Evolutionary conservation across 2,113 vertebrate species (phyloP).

Genomic region (Actinemys pallida): DNA sequence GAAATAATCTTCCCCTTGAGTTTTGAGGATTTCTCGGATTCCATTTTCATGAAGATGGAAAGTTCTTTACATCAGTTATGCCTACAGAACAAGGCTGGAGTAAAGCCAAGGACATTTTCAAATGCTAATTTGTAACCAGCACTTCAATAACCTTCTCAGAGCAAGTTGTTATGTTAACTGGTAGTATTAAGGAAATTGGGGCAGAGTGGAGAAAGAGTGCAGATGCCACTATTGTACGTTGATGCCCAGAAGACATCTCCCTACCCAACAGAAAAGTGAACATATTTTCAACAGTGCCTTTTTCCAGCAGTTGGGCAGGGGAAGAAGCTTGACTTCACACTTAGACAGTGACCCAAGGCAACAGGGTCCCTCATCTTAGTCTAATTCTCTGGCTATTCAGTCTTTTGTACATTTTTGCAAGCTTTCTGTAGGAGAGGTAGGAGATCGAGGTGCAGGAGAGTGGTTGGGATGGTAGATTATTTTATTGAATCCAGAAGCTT

Average conservation of each 20-base stretch:
- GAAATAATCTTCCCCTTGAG: neutral
- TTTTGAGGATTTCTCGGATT: neutral
- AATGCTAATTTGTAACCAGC: neutral
- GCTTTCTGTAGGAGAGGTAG: neutral
- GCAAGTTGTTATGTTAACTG: neutral
- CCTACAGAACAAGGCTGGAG: neutral
- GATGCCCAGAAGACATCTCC: neutral
- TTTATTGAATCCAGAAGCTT: neutral
- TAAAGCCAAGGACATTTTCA: neutral
- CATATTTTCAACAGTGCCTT: neutral
- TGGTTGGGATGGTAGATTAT: neutral
- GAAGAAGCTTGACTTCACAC: neutral
- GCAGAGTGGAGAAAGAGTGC: neutral
- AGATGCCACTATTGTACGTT: rapidly evolving
- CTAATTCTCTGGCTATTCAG: neutral
- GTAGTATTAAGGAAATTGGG: neutral
- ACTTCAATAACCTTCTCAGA: neutral
- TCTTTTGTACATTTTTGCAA: neutral
- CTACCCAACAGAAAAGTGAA: neutral
- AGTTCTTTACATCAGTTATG: neutral
- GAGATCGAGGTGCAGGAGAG: neutral
- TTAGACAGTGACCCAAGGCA: neutral
- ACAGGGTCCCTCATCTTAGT: neutral
- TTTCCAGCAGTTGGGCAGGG: neutral
- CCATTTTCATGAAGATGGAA: neutral